These are phyloP conservation scores for Drosophila mulleri DNA, from an alignment of 2,888 invertebrate genomes.

Conservation along the genomic window DNA sequence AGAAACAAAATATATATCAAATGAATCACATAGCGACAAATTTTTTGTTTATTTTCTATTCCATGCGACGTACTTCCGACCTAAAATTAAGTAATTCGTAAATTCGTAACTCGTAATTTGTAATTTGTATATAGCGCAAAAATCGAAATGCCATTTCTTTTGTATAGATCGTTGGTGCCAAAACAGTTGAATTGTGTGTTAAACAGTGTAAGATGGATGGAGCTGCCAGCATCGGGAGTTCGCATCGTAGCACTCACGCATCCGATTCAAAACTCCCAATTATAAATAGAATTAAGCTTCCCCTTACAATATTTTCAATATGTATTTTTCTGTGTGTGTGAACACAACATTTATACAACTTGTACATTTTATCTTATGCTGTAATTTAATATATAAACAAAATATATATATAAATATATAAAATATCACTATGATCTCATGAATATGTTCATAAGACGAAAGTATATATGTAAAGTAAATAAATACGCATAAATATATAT, in stretches of 20 bases:
- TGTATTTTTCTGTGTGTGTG: slow-evolving; percentile 38
- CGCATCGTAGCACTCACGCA: slow-evolving; percentile 12
- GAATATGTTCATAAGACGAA: slow-evolving; percentile 84
- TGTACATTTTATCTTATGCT: slow-evolving; percentile 75
- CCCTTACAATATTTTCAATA: slow-evolving; percentile 40
- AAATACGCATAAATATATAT: slow-evolving; percentile 56
- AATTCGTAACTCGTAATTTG: slow-evolving; percentile 33
- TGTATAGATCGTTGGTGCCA: slow-evolving; percentile 72
- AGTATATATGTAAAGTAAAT: slow-evolving; percentile 65
- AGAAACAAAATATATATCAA: slow-evolving; percentile 47
- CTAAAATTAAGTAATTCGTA: slow-evolving; percentile 47
- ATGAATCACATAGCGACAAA: slow-evolving; percentile 57
- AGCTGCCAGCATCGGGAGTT: slow-evolving; percentile 43
- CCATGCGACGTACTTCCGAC: slow-evolving; percentile 53
- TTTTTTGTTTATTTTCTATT: slow-evolving; percentile 60
- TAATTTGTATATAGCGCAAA: slow-evolving; percentile 66
- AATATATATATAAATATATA: slow-evolving; percentile 33
- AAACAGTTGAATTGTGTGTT: slow-evolving; percentile 59
- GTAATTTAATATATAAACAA: slow-evolving; percentile 52
- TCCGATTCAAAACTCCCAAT: slow-evolving; percentile 33
- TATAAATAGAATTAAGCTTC: slow-evolving; percentile 29
- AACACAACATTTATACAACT: slow-evolving; percentile 42
- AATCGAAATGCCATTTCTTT: slow-evolving; percentile 73
- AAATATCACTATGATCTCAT: slow-evolving; percentile 84
- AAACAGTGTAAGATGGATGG: slow-evolving; percentile 16